Evolutionary conservation across 92 coral and sea anemone genomes (phyloP).

Genomic region (Porites lobata): DNA sequence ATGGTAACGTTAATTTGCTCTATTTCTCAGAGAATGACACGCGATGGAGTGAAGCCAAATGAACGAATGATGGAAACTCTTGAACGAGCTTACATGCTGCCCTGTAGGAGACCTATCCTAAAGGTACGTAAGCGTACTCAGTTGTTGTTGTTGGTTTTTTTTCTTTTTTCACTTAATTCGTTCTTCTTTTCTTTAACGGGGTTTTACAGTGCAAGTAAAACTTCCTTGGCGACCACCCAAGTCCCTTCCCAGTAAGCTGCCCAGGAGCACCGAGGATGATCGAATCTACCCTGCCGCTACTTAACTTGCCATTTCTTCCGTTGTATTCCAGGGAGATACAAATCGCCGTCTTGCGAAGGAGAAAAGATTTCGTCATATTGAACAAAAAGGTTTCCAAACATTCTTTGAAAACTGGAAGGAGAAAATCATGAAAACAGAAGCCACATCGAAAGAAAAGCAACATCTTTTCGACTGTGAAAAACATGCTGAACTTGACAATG

Average conservation of each 20-base stretch:
- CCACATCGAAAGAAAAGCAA: background rate
- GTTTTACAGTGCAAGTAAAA: no score
- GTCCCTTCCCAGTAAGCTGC: no score
- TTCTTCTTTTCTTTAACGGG: no score
- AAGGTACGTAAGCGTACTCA: conserved; percentile 9
- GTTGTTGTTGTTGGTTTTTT: no score
- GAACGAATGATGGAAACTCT: conserved; percentile 51
- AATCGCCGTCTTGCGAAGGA: conserved; percentile 20
- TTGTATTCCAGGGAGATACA: conserved; percentile 20
- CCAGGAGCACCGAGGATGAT: no score
- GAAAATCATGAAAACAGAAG: conserved; percentile 1
- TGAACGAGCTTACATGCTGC: conserved; percentile 42
- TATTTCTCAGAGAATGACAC: conserved; percentile 69
- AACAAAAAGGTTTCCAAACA: conserved; percentile 73
- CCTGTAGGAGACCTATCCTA: conserved; percentile 29
- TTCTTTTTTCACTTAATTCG: no score
- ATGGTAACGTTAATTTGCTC: background rate
- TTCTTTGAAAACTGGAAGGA: conserved; percentile 74
- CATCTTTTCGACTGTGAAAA: background rate
- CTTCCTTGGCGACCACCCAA: no score
- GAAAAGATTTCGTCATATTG: conserved; percentile 43
- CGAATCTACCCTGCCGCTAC: no score
- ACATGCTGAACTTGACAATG: background rate
- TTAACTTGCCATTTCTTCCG: background rate
- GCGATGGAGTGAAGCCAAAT: conserved; percentile 63